Base-by-base conservation (phyloP, 2,888 invertebrate species). In the Rugalucina vietnamica region DNA sequence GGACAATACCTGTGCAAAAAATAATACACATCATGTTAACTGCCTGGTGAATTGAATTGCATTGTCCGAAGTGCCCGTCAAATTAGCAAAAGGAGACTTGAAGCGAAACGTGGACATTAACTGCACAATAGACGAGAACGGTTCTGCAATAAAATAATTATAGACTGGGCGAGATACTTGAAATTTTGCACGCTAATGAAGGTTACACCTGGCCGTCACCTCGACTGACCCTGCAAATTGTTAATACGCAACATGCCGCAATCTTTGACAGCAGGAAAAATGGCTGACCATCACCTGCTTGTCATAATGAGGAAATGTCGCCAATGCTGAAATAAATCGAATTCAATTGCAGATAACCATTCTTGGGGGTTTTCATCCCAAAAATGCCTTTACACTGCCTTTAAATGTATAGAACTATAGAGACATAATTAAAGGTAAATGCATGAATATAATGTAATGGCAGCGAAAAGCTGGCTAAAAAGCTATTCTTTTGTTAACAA, bases 241-340 rank as follows among this genome's bases (percentile, higher is more conserved):
- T 65, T 65, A 34, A 65, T 65, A 65, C 65, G 65, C 65, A 65
- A 65, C 65, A 65, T 65, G 65, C 65, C 65, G 65, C 65, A 65
- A 65, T 65, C 27, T 1, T 3, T 65, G 65, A 65, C 65, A 65
- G 34, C 18, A 5, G 34, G 21, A 34, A 65, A n/a, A 65, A 65
- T 65, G 65, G 65, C 32, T 32, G 65, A 65, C 34, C 34, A 65
- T 65, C 65, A 65, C 65, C 65, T 65, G 65, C 65, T 21, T 24
- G 65, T 65, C 65, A 65, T 65, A n/a, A n/a, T n/a, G n/a, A n/a
- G n/a, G n/a, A n/a, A n/a, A n/a, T n/a, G n/a, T n/a, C n/a, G n/a
- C n/a, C n/a, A n/a, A n/a, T n/a, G n/a, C n/a, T n/a, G n/a, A n/a
- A n/a, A n/a, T n/a, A n/a, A n/a, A n/a, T n/a, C n/a, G n/a, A n/a